These are phyloP conservation scores for Ceratotherium simum DNA, from an alignment of 2,113 vertebrate species.

Conservation along the genomic window DNA sequence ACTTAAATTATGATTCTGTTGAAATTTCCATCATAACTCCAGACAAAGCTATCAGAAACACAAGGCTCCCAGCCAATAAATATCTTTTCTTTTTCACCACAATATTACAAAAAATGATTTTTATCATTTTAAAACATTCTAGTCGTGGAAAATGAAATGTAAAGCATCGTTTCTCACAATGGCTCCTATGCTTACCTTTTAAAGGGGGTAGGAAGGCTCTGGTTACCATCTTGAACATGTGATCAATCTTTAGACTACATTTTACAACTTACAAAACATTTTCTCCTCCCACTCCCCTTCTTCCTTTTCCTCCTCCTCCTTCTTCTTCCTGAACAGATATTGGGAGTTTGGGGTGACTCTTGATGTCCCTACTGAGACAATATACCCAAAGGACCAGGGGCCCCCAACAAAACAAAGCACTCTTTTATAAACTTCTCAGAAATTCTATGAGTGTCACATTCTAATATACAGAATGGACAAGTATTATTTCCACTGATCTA, in stretches of 20 bases:
- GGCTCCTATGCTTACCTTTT: conserved; percentile 23
- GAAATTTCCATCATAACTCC: conserved; percentile 50
- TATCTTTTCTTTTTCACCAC: background rate
- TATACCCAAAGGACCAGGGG: background rate
- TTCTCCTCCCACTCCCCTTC: background rate
- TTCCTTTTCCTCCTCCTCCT: too few relatives aligned
- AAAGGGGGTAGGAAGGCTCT: background rate
- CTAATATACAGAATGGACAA: background rate
- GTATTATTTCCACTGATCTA: background rate
- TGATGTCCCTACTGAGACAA: background rate
- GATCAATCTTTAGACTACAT: background rate
- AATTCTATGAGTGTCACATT: background rate
- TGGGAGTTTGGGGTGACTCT: background rate
- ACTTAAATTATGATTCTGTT: conserved; percentile 31
- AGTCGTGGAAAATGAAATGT: background rate
- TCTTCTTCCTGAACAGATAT: background rate
- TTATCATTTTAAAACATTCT: conserved; percentile 37
- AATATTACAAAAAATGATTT: conserved; percentile 50
- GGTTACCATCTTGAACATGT: background rate
- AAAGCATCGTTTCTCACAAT: conserved; percentile 33
- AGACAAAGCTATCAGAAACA: conserved; percentile 33
- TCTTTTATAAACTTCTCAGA: conserved; percentile 35
- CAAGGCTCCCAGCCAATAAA: background rate
- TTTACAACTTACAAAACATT: conserved; percentile 21
- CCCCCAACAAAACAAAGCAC: background rate